phyloP scores from a whole-genome alignment of 2,113 vertebrate genomes.

The Macrotus californicus region DNA sequence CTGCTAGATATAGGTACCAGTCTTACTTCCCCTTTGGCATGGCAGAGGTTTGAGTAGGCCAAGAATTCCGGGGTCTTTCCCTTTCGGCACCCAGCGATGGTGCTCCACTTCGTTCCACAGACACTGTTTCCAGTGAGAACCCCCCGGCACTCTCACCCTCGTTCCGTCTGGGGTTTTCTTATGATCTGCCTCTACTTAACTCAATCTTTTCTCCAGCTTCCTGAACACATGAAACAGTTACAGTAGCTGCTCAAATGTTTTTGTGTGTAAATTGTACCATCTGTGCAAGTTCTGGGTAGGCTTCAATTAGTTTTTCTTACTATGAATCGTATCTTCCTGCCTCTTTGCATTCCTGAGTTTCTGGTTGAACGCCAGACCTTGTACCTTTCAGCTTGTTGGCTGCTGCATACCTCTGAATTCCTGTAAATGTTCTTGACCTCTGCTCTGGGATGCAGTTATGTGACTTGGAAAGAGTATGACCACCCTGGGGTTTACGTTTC shows the following conservation, averaged over 20 bases:
- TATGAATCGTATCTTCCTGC: background rate
- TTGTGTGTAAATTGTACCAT: background rate
- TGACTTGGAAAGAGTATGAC: background rate
- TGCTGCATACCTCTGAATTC: background rate
- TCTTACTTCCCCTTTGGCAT: background rate
- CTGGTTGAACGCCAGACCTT: background rate
- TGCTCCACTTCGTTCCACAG: rapidly evolving
- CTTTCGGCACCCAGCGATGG: too few relatives aligned
- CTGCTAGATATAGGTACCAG: too few relatives aligned
- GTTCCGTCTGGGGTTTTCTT: background rate
- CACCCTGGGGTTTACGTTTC: background rate
- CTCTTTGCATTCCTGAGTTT: background rate
- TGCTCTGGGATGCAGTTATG: background rate
- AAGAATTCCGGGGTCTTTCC: background rate
- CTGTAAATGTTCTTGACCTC: background rate
- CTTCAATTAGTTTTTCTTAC: background rate
- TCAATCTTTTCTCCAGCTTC: background rate
- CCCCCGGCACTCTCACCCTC: background rate
- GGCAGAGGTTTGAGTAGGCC: background rate
- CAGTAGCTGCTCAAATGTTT: background rate
- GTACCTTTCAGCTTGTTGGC: background rate
- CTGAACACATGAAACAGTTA: background rate
- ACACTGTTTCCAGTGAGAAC: background rate
- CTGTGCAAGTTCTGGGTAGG: background rate
- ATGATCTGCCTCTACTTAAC: background rate